Conservation (phyloP, 2,888 invertebrate genomes). For the Heteromurus nitidus region DNA sequence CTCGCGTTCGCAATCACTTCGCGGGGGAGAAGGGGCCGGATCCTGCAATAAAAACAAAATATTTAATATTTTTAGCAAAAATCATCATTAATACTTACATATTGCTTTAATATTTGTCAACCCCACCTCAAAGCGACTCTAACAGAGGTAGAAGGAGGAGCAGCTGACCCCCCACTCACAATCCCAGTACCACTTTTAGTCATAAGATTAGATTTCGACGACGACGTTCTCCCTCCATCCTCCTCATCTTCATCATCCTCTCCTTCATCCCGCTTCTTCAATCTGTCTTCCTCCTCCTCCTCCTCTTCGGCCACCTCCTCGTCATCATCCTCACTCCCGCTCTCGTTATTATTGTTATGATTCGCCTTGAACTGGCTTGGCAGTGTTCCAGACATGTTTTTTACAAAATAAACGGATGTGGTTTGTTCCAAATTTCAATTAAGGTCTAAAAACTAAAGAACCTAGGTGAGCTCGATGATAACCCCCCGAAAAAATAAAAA, state of each 20-base stretch:
- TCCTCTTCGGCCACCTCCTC: constrained; percentile 15
- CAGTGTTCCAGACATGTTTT: constrained; percentile 31
- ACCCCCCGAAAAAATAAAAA: too few species aligned
- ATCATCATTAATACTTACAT: not conserved
- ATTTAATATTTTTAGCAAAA: constrained; percentile 6
- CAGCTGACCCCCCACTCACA: not conserved
- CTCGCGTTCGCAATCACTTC: constrained; percentile 97
- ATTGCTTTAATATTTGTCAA: not conserved
- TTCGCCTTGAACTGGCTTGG: constrained; percentile 31
- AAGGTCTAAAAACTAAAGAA: too few species aligned
- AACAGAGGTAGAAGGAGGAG: constrained; percentile 18
- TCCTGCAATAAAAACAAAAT: constrained; percentile 80
- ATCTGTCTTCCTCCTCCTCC: constrained; percentile 22
- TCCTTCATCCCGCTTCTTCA: not conserved
- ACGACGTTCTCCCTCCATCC: not conserved
- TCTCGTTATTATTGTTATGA: too few species aligned
- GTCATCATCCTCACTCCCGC: not conserved
- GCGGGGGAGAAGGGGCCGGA: constrained; percentile 93
- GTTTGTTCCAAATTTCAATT: not conserved
- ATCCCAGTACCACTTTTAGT: not conserved
- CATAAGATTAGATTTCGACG: not conserved
- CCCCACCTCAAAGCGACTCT: constrained; percentile 58
- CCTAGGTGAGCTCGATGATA: too few species aligned
- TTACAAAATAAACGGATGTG: not conserved
- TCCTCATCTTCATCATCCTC: not conserved